Percentiles rank a stretch among this genome's conserved stretches.
These are phyloP conservation scores for Liolophura sinensis DNA, from an alignment of 1,140 invertebrate genomes.

Conservation along the genomic window DNA sequence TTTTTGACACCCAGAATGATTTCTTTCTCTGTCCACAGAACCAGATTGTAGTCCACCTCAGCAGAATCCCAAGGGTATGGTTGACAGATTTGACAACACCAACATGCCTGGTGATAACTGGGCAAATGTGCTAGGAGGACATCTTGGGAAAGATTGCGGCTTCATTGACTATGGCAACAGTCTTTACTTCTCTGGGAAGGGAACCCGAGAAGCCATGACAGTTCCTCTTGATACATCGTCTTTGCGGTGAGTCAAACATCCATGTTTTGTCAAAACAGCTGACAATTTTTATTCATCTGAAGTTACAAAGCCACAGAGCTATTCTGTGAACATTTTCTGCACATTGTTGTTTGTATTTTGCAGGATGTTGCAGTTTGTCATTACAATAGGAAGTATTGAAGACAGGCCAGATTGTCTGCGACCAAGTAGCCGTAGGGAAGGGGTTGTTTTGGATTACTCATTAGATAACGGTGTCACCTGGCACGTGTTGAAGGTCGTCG, in stretches of 20 bases:
- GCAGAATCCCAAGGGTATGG: conserved; percentile 36
- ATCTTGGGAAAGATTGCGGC: conserved; percentile 48
- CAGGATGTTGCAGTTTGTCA: conserved; percentile 52
- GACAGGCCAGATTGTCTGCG: conserved; percentile 25
- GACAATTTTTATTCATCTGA: neutral
- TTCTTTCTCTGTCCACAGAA: conserved; percentile 19
- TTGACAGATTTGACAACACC: conserved; percentile 53
- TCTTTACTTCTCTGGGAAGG: conserved; percentile 49
- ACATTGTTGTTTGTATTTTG: conserved; percentile 2
- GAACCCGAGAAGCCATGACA: conserved; percentile 50
- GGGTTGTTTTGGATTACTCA: conserved; percentile 52
- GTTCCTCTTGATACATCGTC: conserved; percentile 44
- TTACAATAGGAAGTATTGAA: conserved; percentile 43
- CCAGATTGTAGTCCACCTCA: conserved; percentile 27
- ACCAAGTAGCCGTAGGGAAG: conserved; percentile 45
- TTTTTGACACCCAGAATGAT: neutral
- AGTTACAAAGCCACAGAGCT: neutral
- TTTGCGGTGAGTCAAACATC: conserved; percentile 32
- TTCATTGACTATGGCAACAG: conserved; percentile 48
- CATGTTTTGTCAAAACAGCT: neutral
- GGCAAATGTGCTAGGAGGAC: conserved; percentile 42
- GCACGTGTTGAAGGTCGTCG: conserved; percentile 50
- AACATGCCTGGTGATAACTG: conserved; percentile 49
- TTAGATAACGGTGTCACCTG: conserved; percentile 57
- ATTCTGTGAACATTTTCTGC: neutral